These are phyloP conservation scores for Uria aalge DNA, from an alignment of 2,113 vertebrate genomes.

Conservation along the genomic window DNA sequence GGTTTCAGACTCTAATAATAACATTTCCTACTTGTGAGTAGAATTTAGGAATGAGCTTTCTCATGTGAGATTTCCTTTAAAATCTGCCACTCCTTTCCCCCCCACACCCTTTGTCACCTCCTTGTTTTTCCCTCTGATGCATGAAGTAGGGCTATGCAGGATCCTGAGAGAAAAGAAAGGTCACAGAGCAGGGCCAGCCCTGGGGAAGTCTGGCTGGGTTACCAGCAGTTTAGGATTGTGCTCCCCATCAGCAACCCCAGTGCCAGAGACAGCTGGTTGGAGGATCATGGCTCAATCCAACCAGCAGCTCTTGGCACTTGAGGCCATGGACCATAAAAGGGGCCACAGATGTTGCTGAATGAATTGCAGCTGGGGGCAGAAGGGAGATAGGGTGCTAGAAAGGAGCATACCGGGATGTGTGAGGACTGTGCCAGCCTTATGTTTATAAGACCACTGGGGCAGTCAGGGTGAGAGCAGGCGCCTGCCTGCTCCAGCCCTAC, in stretches of 20 bases:
- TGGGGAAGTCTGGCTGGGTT: not conserved
- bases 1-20: constrained; percentile 7
- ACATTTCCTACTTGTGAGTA: not conserved
- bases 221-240: not conserved
- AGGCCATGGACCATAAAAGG: not conserved
- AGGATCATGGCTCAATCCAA: not conserved
- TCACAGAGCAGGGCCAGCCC: not conserved
- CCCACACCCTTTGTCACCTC: not conserved
- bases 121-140: not conserved
- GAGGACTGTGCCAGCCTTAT: accelerated
- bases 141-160: not conserved
- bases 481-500: not conserved
- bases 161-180: not conserved
- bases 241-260: accelerated
- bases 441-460: not conserved
- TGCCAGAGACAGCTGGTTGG: not conserved
- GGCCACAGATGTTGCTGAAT: not conserved
- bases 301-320: not conserved
- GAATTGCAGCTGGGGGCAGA: not conserved
- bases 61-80: not conserved
- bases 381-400: not conserved
- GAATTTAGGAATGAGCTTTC: not conserved
- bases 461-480: not conserved
- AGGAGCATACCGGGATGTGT: not conserved
- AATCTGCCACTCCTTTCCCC: not conserved